Evolutionary conservation across 2,113 vertebrate genomes (phyloP).

Genomic region (Spermophilus dauricus): DNA sequence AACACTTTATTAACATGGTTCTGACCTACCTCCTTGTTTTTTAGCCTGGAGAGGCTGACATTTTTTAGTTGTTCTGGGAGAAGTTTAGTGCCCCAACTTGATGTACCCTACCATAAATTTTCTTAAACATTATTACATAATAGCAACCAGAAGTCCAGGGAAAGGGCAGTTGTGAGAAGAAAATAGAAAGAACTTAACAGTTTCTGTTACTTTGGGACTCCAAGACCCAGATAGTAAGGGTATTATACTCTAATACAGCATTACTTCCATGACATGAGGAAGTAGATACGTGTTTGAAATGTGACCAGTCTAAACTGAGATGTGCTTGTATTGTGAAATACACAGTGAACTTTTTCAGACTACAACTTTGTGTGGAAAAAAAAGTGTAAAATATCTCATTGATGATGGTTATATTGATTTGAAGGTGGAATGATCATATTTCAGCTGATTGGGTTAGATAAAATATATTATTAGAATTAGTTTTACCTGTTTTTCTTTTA

Average conservation of each 20-base stretch:
- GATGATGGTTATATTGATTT: conserved; percentile 42
- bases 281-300: neutral
- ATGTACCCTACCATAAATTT: neutral
- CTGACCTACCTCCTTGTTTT: neutral
- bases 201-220: neutral
- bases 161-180: neutral
- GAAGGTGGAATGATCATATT: conserved; percentile 21
- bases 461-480: neutral
- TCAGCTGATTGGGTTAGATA: neutral
- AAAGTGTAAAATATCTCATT: neutral
- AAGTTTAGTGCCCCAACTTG: neutral
- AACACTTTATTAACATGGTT: neutral
- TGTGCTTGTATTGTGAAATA: neutral
- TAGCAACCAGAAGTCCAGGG: neutral
- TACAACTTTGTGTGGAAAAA: neutral
- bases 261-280: neutral
- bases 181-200: neutral
- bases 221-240: neutral
- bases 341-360: neutral
- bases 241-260: neutral
- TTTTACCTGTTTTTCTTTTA: conserved; percentile 13
- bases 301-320: neutral
- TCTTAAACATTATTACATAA: conserved; percentile 18
- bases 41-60: neutral
- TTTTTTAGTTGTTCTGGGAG: conserved; percentile 2